Evolutionary conservation across 1,140 invertebrate genomes (phyloP), one percentile per base, ranked within the genome.

Genomic region (Brachionus plicatilis): DNA sequence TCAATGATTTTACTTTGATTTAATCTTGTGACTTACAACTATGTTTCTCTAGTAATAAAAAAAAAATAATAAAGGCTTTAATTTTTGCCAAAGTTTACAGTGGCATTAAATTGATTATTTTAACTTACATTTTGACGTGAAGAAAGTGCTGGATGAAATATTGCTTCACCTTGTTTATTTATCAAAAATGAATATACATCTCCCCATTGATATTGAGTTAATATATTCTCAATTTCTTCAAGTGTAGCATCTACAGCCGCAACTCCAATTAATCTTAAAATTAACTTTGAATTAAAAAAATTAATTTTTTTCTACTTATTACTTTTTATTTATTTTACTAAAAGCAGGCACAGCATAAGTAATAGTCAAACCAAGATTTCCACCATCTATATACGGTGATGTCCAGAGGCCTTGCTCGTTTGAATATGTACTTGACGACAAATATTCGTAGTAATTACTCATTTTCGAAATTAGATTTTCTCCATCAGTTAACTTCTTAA

Each of bases 401-500:
- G 90, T 90, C 90, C 90, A 90, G 65, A 90, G 78, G 9, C 89
- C 88, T 17, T 87, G 85, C 53, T 82, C 65, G 8, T 47, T 87
- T 17, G 87, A 89, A 75, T 87, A 86, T 4, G 90, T 87, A 86
- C 88, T 89, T 17, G 87, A 86, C 1, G 90, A 89, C 56, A 90
- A 85, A 76, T 89, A 90, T 33, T 89, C 88, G 86, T 90, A 90
- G 85, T 90, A 90, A 85, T 90, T 89, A 79, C 86, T 86, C 89
- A 90, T 90, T 86, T 90, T 87, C 7, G 89, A 89, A 80, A 90
- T 90, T 8, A 90, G 87, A 85, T 90, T 90, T 85, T 90, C 89
- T 8, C 90, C 89, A 37, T 86, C 88, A 24, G 76, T 85, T 17
- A 90, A 85, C 65, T 90, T 90, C 66, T 87, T 86, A 84, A 90